phyloP scores from a whole-genome alignment of 1,140 invertebrate species.

The Andrena cerasifolii region DNA sequence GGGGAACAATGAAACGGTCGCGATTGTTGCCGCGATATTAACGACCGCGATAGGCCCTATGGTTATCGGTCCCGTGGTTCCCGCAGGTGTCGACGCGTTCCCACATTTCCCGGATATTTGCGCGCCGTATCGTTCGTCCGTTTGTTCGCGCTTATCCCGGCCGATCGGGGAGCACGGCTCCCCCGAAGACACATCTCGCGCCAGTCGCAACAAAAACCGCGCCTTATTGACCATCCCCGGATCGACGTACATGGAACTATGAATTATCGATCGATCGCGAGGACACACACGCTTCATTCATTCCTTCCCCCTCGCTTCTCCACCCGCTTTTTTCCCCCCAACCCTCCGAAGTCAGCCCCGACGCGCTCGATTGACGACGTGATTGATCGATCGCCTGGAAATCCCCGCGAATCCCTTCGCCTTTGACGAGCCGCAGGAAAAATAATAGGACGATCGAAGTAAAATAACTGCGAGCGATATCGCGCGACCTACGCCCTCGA shows the following conservation, averaged over 20 bases:
- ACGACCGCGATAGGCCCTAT: not conserved
- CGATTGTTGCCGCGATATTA: not conserved
- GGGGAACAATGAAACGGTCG: not conserved
- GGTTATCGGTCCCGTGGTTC: not conserved
- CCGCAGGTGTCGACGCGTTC: not conserved
- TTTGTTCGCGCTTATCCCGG: not conserved
- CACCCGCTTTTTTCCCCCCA: not conserved
- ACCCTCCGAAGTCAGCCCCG: not conserved
- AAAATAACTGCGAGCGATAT: constrained; percentile 55
- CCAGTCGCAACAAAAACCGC: not conserved
- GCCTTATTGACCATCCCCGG: constrained; percentile 2
- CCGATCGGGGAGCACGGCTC: too few species aligned
- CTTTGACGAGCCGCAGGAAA: constrained; percentile 42
- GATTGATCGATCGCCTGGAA: constrained; percentile 23
- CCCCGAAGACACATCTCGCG: not conserved
- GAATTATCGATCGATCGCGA: constrained; percentile 27
- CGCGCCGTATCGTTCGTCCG: not conserved
- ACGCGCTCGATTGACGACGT: not conserved
- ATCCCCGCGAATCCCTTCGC: not conserved
- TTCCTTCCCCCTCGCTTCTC: too few species aligned
- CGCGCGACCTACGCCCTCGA: not conserved
- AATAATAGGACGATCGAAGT: constrained; percentile 52
- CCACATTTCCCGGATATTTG: not conserved
- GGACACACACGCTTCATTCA: not conserved
- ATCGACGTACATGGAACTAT: not conserved